Evolutionary conservation across 2,797 vertebrate genomes (phyloP), one percentile per base, ranked within the genome.

Genomic region (Strix occidentalis): DNA sequence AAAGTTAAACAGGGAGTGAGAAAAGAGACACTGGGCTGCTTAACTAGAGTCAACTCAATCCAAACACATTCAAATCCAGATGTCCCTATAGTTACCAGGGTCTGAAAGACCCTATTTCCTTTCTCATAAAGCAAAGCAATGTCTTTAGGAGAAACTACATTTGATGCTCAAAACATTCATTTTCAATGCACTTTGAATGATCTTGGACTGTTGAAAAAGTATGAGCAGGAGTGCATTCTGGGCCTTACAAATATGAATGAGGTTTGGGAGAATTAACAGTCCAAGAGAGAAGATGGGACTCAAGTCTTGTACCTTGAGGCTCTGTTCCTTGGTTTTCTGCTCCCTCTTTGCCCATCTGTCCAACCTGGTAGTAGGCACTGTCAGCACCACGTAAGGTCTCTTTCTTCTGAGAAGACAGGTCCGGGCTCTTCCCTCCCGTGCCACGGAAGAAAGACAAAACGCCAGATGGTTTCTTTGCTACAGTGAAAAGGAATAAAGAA

Each of bases 401-500:
- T 79, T 98, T 98, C 95, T 98, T 98, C 93, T 98, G 98, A 29
- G 97, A 98, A 91, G 98, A 98, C 46, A 98, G 95, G 54, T 98
- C 98, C 2, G 98, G 98, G 90, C 98, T 98, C 64, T 97, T 98
- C 45, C 98, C 98, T 95, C 98, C 98, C 65, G 98, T 97, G 75
- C 98, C 98, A 96, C 98, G 98, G 95, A 98, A 98, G 92, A 98
- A 98, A 91, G 98, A 98, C 88, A 98, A 91, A 86, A 98, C 98
- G 23, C 98, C 69, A 79, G 98, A 98, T 65, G 98, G 88, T 88
- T 98, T 98, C 97, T 98, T 98, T 84, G 97, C 98, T 98, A 87
- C 82, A 84, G 54, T 20, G 50, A 95, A 61, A 61, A 92, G 29
- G 26, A 91, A 74, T 14, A 81, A 51, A 74, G 48, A 54, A 46